Conservation (phyloP, 2,888 invertebrate genomes). For the Biston stratarius region DNA sequence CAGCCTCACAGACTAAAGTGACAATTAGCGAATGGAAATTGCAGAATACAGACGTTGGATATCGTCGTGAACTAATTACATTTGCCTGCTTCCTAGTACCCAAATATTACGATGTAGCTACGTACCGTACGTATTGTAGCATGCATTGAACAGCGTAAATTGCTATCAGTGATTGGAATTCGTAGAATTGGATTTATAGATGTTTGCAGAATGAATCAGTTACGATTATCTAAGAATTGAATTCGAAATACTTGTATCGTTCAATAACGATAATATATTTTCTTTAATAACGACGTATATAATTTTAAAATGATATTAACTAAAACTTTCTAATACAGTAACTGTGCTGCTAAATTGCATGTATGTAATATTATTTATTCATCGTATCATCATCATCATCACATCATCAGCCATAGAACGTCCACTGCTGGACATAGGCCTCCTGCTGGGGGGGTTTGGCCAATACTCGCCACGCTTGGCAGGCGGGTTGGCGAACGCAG, state of each 20-base stretch:
- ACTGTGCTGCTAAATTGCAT: too few relatives aligned
- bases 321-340: too few relatives aligned
- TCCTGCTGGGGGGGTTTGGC: too few relatives aligned
- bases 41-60: constrained; percentile 42
- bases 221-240: not conserved
- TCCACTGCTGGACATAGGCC: too few relatives aligned
- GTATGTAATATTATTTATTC: too few relatives aligned
- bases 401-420: too few relatives aligned
- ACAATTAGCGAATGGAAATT: constrained; percentile 59
- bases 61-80: constrained; percentile 57
- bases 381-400: too few relatives aligned
- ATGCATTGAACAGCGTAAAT: constrained; percentile 28
- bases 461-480: too few relatives aligned
- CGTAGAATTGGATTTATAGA: constrained; percentile 11
- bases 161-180: constrained; percentile 29
- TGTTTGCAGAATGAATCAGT: constrained; percentile 14
- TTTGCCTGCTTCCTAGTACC: constrained; percentile 53
- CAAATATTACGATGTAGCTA: constrained; percentile 52
- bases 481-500: too few relatives aligned
- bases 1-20: constrained; percentile 48
- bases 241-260: not conserved
- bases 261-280: not conserved
- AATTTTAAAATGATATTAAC: too few relatives aligned
- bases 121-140: constrained; percentile 13
- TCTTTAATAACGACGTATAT: too few relatives aligned